phyloP scores from a whole-genome alignment of 2,113 vertebrate species.

The Onychostoma macrolepis region DNA sequence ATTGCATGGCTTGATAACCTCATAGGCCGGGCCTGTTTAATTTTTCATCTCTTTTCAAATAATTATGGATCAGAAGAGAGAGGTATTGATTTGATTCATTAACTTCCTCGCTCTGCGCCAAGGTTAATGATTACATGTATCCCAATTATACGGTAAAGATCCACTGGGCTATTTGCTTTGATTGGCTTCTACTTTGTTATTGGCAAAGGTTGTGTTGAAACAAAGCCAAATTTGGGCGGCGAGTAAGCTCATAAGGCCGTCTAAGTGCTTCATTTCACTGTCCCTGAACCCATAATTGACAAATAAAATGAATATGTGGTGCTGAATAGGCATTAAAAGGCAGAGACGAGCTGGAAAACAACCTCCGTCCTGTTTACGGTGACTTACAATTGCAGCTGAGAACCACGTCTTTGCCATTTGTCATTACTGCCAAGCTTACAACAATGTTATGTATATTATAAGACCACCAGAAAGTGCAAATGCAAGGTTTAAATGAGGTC shows the following conservation, averaged over 20 bases:
- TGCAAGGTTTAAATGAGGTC: slow-evolving; percentile 17
- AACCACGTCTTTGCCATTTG: slow-evolving; percentile 27
- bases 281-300: slow-evolving; percentile 62
- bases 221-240: slow-evolving; percentile 61
- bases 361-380: slow-evolving; percentile 43
- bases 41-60: slow-evolving; percentile 99
- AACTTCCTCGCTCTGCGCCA: slow-evolving; percentile 88
- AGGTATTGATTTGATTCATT: slow-evolving; percentile 99
- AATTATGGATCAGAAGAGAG: slow-evolving; percentile 98
- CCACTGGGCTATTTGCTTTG: slow-evolving; percentile 84
- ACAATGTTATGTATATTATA: slow-evolving; percentile 22
- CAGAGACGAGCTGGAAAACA: slow-evolving; percentile 26
- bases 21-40: slow-evolving; percentile 92
- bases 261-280: slow-evolving; percentile 55
- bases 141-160: slow-evolving; percentile 88
- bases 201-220: slow-evolving; percentile 73
- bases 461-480: background rate
- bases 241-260: slow-evolving; percentile 49
- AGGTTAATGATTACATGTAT: slow-evolving; percentile 98
- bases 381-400: slow-evolving; percentile 36
- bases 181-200: slow-evolving; percentile 84
- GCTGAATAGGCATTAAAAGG: slow-evolving; percentile 63
- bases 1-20: slow-evolving; percentile 96
- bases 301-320: slow-evolving; percentile 65
- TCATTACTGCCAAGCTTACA: slow-evolving; percentile 27